Percentiles rank a stretch among this genome's conserved stretches.
phyloP scores from a whole-genome alignment of 2,888 invertebrate species.

The Amphipoea lucens region DNA sequence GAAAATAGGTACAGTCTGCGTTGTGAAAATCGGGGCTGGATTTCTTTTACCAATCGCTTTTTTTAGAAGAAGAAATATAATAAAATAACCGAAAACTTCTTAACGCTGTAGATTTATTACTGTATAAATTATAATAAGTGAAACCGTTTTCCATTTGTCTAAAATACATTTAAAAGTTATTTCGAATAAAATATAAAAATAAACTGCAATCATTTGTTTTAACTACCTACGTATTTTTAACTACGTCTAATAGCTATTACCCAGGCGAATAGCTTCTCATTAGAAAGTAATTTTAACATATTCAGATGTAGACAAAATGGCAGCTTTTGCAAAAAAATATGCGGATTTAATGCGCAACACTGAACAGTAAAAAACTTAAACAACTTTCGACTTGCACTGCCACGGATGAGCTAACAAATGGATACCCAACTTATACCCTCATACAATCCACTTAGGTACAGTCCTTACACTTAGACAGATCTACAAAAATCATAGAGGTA shows the following conservation, averaged over 20 bases:
- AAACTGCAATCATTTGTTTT: background rate
- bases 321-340: background rate
- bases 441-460: constrained; percentile 43
- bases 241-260: background rate
- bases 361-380: background rate
- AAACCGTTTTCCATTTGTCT: background rate
- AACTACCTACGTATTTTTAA: background rate
- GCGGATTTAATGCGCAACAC: background rate
- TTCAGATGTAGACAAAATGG: background rate
- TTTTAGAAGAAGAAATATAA: background rate
- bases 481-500: constrained; percentile 60
- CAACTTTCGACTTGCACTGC: constrained; percentile 7
- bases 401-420: constrained; percentile 31
- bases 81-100: background rate
- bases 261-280: background rate
- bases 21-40: background rate
- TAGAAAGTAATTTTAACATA: constrained; percentile 20
- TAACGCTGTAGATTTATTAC: background rate
- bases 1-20: background rate
- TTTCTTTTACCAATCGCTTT: background rate
- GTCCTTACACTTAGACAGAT: constrained; percentile 41
- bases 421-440: constrained; percentile 7
- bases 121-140: background rate
- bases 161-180: background rate
- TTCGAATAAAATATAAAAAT: background rate